Base-by-base conservation (phyloP, 2,888 invertebrate genomes). In the Campoplex capitator region DNA sequence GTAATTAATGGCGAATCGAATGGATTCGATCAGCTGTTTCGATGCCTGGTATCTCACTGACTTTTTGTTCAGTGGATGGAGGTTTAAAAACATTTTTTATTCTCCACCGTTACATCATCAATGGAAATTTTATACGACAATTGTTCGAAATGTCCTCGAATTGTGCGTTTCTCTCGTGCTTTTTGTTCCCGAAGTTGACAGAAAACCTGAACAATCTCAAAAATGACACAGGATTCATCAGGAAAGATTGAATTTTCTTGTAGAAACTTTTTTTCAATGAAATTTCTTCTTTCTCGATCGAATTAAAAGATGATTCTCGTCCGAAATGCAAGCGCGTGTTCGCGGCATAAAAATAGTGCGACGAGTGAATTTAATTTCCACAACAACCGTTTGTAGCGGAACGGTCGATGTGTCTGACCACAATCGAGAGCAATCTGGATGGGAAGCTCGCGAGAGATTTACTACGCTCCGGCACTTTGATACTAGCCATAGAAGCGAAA, bases 401-500 rank as follows among this genome's bases (percentile, higher is more conserved):
- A 23, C 35, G 71, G 70, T 71, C 62, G 48, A 80, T 35, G 73
- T 38, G 65, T 73, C 73, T 51, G 80, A 74, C 42, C 65, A 62
- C 65, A 45, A 65, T 81, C 65, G 51, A 51, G 48, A 65, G 51
- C 38, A 28, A 74, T 74, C 65, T 65, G 38, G 38, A 51, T 54
- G 65, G 65, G 32, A 74, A 56, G 42, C 68, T 28, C 56, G 23
- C 58, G 23, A 16, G 51, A 23, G 42, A n/a, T 38, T 68, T 68
- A 54, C 38, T 35, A 28, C 56, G 68, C 56, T 71, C 32, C 71
- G 80, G 62, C 71, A 80, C 65, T 81, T 81, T 81, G 80, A 81
- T 54, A 51, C 35, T 73, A 54, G 9, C 51, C 73, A 45, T 74
- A 73, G 42, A 78, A 18, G 35, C 67, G 80, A 38, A 48, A 68